Evolutionary conservation across 2,888 invertebrate species (phyloP).

Genomic region (Azorinus chamasolen): DNA sequence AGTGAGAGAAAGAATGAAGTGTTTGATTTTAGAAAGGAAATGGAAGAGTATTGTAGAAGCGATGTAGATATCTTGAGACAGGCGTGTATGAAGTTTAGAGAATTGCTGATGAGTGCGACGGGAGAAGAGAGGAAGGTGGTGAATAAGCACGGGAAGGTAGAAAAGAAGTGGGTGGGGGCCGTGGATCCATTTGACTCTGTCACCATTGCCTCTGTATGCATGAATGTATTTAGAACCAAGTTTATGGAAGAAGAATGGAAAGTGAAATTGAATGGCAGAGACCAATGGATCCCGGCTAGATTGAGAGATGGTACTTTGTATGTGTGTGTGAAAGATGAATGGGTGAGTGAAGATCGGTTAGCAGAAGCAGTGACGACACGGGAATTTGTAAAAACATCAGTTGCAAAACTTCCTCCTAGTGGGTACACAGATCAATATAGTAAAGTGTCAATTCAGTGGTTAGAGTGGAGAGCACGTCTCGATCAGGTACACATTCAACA

Average conservation of each 20-base stretch:
- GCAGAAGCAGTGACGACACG: not conserved
- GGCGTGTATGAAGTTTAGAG: constrained; percentile 43
- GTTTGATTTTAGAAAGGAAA: constrained; percentile 53
- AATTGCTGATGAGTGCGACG: constrained; percentile 26
- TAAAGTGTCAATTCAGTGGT: constrained; percentile 37
- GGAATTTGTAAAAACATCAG: constrained; percentile 15
- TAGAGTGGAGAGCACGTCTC: constrained; percentile 28
- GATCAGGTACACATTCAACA: constrained; percentile 7
- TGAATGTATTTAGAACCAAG: constrained; percentile 33
- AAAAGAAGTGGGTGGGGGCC: constrained; percentile 21
- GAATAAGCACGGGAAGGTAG: constrained; percentile 17
- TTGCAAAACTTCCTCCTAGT: constrained; percentile 19
- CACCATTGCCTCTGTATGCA: constrained; percentile 48
- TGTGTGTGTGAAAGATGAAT: constrained; percentile 19
- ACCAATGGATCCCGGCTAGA: constrained; percentile 25
- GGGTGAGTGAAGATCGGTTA: not conserved
- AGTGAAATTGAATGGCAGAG: constrained; percentile 24
- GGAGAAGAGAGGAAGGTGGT: constrained; percentile 1
- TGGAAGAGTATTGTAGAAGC: constrained; percentile 47
- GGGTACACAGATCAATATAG: constrained; percentile 28
- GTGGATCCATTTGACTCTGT: constrained; percentile 47
- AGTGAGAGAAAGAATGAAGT: constrained; percentile 7
- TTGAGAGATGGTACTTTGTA: constrained; percentile 15
- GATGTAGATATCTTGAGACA: constrained; percentile 48
- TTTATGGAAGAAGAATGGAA: constrained; percentile 46